These are phyloP conservation scores for Entomobrya multifasciata DNA, from an alignment of 2,888 invertebrate species.

Conservation along the genomic window DNA sequence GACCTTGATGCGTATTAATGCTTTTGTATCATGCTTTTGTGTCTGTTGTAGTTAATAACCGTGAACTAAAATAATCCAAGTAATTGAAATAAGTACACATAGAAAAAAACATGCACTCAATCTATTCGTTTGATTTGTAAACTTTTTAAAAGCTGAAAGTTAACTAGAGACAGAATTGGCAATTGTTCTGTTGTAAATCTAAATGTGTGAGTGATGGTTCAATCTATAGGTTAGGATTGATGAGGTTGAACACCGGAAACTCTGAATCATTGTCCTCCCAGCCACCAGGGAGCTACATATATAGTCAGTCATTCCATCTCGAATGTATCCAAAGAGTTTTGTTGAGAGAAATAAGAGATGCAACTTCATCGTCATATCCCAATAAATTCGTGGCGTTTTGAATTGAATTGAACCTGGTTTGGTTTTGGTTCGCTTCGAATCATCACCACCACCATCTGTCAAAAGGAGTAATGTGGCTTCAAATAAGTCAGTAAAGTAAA, in stretches of 20 bases:
- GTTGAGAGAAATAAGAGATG: neutral
- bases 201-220: slow-evolving; percentile 37
- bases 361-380: neutral
- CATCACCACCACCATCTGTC: slow-evolving; percentile 70
- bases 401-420: slow-evolving; percentile 40
- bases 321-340: neutral
- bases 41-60: slow-evolving; percentile 31
- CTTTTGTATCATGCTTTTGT: too few species aligned
- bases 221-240: slow-evolving; percentile 59
- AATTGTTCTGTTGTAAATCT: slow-evolving; percentile 10
- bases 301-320: slow-evolving; percentile 33
- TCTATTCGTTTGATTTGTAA: slow-evolving; percentile 39
- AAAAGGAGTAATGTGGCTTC: slow-evolving; percentile 67
- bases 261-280: slow-evolving; percentile 72
- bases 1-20: slow-evolving; percentile 23
- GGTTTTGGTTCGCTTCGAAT: slow-evolving; percentile 47
- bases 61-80: slow-evolving; percentile 50
- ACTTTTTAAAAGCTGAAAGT: slow-evolving; percentile 25
- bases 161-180: neutral
- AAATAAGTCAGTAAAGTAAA: slow-evolving; percentile 48
- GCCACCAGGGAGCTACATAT: slow-evolving; percentile 19
- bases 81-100: slow-evolving; percentile 37
- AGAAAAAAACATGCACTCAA: neutral
- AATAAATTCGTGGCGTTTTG: slow-evolving; percentile 5
- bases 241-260: slow-evolving; percentile 70